Evolutionary conservation across 2,888 invertebrate genomes (phyloP).

Genomic region (Oscheius sp.): DNA sequence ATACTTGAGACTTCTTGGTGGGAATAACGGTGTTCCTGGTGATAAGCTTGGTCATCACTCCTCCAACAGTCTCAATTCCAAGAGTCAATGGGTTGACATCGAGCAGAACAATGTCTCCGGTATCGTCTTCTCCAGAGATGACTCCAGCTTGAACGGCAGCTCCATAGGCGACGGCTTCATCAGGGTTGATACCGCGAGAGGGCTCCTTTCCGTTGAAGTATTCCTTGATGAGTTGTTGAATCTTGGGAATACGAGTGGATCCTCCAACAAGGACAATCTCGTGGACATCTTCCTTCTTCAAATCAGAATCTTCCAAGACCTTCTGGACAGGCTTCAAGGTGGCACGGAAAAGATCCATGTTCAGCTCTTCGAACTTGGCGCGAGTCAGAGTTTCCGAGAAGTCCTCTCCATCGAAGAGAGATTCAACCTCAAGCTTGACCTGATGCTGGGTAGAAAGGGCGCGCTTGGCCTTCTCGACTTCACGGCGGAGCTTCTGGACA

Average conservation of each 20-base stretch:
- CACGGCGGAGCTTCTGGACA: slow-evolving; percentile 74
- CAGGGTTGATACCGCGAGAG: slow-evolving; percentile 80
- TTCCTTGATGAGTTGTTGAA: slow-evolving; percentile 79
- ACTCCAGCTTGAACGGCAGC: slow-evolving; percentile 96
- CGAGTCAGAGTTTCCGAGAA: slow-evolving; percentile 97
- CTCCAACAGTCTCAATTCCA: slow-evolving; percentile 99
- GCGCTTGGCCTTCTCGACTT: slow-evolving; percentile 75
- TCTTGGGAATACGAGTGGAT: slow-evolving; percentile 97
- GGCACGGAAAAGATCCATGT: slow-evolving; percentile 80
- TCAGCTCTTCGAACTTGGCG: slow-evolving; percentile 84
- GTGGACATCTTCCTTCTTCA: slow-evolving; percentile 97
- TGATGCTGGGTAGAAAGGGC: slow-evolving; percentile 91
- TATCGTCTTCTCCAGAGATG: slow-evolving; percentile 88
- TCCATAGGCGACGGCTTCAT: slow-evolving; percentile 98
- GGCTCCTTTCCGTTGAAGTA: slow-evolving; percentile 98
- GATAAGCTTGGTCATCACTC: slow-evolving; percentile 99
- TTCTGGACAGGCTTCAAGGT: slow-evolving; percentile 91
- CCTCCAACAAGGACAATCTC: slow-evolving; percentile 99
- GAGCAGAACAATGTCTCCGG: slow-evolving; percentile 90
- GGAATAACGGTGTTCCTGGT: slow-evolving; percentile 98
- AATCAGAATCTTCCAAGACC: slow-evolving; percentile 95
- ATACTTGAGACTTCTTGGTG: slow-evolving; percentile 98
- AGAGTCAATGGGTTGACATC: slow-evolving; percentile 98
- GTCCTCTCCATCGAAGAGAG: slow-evolving; percentile 96
- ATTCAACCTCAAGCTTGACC: slow-evolving; percentile 89